Percentiles rank a stretch among this genome's conserved stretches.
These are phyloP conservation scores for Noctilio leporinus DNA, from an alignment of 2,113 vertebrate genomes.

Conservation along the genomic window DNA sequence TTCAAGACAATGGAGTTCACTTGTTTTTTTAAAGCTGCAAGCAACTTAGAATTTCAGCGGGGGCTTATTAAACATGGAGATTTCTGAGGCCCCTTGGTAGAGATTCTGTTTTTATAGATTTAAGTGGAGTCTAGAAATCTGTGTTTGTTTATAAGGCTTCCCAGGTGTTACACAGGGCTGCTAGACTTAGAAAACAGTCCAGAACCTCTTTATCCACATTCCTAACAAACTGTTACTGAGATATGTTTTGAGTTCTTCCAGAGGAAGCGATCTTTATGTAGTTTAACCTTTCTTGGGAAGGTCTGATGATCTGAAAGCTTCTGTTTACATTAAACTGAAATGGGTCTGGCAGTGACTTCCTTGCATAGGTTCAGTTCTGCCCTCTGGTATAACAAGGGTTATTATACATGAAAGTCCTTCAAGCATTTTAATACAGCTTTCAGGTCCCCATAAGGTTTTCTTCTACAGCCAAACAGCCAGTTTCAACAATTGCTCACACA, in stretches of 20 bases:
- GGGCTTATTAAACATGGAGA: neutral
- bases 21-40: neutral
- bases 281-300: neutral
- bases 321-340: slow-evolving; percentile 1
- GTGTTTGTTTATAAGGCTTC: neutral
- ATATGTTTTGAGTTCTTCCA: neutral
- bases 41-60: neutral
- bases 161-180: neutral
- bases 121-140: neutral
- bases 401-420: neutral
- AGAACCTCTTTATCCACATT: neutral
- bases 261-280: neutral
- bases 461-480: neutral
- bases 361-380: neutral
- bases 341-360: neutral
- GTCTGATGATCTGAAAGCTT: neutral
- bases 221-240: neutral
- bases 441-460: neutral
- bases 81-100: neutral
- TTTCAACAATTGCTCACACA: neutral
- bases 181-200: neutral
- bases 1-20: neutral
- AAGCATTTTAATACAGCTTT: neutral
- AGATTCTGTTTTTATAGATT: neutral
- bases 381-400: neutral